Evolutionary conservation across 2,113 vertebrate species (phyloP).

Genomic region (Guaruba guarouba): DNA sequence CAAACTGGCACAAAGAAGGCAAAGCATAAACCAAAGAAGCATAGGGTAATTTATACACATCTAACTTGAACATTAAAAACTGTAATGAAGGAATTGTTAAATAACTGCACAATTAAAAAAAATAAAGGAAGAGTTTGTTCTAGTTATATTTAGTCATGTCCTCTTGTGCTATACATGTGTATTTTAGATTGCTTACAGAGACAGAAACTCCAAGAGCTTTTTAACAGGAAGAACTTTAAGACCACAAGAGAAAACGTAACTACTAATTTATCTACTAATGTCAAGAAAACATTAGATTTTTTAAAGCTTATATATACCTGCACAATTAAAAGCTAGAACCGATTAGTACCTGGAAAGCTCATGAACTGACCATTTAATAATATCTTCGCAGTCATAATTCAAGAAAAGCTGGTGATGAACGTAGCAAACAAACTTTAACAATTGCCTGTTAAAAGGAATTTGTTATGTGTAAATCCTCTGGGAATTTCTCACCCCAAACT

Average conservation of each 20-base stretch:
- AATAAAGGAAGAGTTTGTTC: neutral
- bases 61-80: neutral
- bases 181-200: neutral
- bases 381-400: neutral
- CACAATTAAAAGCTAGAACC: neutral
- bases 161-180: neutral
- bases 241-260: neutral
- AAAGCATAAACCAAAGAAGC: neutral
- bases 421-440: neutral
- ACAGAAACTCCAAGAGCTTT: neutral
- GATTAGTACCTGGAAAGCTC: neutral
- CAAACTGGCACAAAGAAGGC: neutral
- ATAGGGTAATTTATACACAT: neutral
- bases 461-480: neutral
- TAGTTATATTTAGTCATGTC: neutral
- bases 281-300: neutral
- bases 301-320: neutral
- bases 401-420: neutral
- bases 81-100: neutral
- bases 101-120: neutral
- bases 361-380: neutral
- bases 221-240: constrained; percentile 2
- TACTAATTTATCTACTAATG: neutral
- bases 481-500: neutral
- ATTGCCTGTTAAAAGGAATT: neutral